phyloP scores from a whole-genome alignment of 2,888 invertebrate species.

The Drosophila mayaguana region DNA sequence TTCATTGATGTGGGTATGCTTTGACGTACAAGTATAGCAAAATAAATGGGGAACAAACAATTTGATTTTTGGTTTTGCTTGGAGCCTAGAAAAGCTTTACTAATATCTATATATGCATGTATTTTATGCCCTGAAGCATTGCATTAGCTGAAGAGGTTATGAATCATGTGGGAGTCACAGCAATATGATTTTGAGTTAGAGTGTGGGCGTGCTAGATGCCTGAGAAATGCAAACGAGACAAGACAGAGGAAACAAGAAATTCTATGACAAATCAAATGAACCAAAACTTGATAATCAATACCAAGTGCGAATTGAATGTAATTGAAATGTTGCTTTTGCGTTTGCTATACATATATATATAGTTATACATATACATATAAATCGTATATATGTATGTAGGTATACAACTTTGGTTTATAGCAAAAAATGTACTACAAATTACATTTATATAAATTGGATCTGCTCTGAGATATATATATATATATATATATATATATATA shows the following conservation, averaged over 20 bases:
- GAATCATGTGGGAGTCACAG: slow-evolving; percentile 56
- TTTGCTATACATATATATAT: slow-evolving; percentile 23
- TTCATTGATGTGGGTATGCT: slow-evolving; percentile 14
- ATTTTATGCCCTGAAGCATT: slow-evolving; percentile 36
- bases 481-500: slow-evolving; percentile 5
- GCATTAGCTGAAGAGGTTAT: slow-evolving; percentile 59
- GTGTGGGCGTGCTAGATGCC: slow-evolving; percentile 34
- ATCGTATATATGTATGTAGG: slow-evolving; percentile 31
- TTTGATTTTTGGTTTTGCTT: slow-evolving; percentile 44
- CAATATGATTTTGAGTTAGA: slow-evolving; percentile 40
- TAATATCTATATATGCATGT: slow-evolving; percentile 27
- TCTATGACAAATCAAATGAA: not conserved
- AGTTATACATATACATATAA: slow-evolving; percentile 29
- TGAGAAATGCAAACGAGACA: slow-evolving; percentile 43
- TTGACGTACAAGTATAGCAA: slow-evolving; percentile 24
- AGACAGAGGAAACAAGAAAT: not conserved
- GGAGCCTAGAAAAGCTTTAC: slow-evolving; percentile 60
- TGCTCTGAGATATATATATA: slow-evolving; percentile 32
- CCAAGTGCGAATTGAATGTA: slow-evolving; percentile 30
- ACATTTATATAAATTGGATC: slow-evolving; percentile 64
- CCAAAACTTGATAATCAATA: slow-evolving; percentile 35
- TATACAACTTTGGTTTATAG: slow-evolving; percentile 57
- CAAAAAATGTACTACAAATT: slow-evolving; percentile 65
- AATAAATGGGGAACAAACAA: not conserved
- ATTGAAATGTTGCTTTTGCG: slow-evolving; percentile 22